These are phyloP conservation scores for Ophiodon elongatus DNA, from an alignment of 2,113 vertebrate genomes.

Conservation along the genomic window DNA sequence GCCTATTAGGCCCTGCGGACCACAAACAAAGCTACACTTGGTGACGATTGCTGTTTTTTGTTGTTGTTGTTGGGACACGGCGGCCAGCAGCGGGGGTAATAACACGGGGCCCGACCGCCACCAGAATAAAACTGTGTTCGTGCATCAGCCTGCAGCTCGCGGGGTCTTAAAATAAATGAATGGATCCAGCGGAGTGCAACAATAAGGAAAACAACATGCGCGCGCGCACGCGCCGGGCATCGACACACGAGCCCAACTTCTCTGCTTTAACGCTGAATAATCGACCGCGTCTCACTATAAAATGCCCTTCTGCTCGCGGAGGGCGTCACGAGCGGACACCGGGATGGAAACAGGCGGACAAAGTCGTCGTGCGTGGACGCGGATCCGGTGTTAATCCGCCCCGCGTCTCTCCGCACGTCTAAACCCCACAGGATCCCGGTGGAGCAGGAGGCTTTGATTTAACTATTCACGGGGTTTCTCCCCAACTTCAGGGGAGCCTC, in stretches of 20 bases:
- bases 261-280: constrained; percentile 23
- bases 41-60: constrained; percentile 57
- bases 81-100: constrained; percentile 41
- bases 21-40: constrained; percentile 61
- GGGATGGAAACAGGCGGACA: constrained; percentile 20
- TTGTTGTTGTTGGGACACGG: too few relatives aligned
- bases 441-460: constrained; percentile 75
- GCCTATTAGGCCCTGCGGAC: constrained; percentile 54
- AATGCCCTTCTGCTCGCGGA: constrained; percentile 10
- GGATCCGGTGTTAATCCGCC: constrained; percentile 68
- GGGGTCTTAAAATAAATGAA: constrained; percentile 63
- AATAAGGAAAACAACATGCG: constrained; percentile 54
- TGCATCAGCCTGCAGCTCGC: constrained; percentile 34
- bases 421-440: constrained; percentile 71
- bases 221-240: constrained; percentile 4
- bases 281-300: constrained; percentile 16
- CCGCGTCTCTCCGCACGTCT: constrained; percentile 70
- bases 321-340: constrained; percentile 1
- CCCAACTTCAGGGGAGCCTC: constrained; percentile 36
- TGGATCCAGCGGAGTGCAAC: constrained; percentile 50
- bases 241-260: constrained; percentile 44
- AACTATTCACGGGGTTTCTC: constrained; percentile 60
- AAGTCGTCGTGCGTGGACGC: constrained; percentile 60
- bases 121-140: constrained; percentile 54
- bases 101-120: constrained; percentile 44